A percentile compares a stretch with the other conserved stretches of the same genome.
Conservation (phyloP, 2,888 invertebrate genomes). For the Odontocolon sp. region DNA sequence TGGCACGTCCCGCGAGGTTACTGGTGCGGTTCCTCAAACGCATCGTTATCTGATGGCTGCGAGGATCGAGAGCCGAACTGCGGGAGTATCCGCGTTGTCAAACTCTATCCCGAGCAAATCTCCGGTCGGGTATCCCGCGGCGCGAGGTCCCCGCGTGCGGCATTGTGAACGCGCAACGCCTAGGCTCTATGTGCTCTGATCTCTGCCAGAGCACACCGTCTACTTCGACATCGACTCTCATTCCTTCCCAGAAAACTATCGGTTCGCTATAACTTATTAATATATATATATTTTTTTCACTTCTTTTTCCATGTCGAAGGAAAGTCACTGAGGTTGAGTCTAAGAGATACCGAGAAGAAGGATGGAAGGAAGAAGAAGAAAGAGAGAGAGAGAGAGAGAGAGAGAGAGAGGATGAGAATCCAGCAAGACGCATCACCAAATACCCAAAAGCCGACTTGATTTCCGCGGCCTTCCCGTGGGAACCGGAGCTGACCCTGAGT, state of each 20-base stretch:
- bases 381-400: constrained; percentile 21
- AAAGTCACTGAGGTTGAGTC: constrained; percentile 46
- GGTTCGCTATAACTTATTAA: constrained; percentile 79
- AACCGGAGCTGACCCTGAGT: constrained; percentile 65
- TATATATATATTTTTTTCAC: constrained; percentile 64
- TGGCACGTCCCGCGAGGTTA: constrained; percentile 51
- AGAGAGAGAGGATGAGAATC: constrained; percentile 31
- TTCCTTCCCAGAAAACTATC: constrained; percentile 74
- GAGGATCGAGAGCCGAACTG: constrained; percentile 54
- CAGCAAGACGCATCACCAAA: constrained; percentile 48
- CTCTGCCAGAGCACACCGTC: constrained; percentile 65
- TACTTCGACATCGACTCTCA: constrained; percentile 56
- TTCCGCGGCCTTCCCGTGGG: constrained; percentile 65
- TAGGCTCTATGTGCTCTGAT: constrained; percentile 61
- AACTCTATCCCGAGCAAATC: constrained; percentile 79
- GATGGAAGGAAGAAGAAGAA: constrained; percentile 13
- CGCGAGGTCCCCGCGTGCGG: constrained; percentile 69
- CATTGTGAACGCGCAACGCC: constrained; percentile 70
- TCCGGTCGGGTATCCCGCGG: constrained; percentile 75
- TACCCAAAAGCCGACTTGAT: constrained; percentile 62
- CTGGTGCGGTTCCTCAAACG: constrained; percentile 66
- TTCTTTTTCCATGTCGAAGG: constrained; percentile 44
- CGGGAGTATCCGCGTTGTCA: constrained; percentile 77
- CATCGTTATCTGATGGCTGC: constrained; percentile 65
- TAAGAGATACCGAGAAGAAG: constrained; percentile 29